phyloP scores from a whole-genome alignment of 1,140 invertebrate species.

The Trichonephila clavata region DNA sequence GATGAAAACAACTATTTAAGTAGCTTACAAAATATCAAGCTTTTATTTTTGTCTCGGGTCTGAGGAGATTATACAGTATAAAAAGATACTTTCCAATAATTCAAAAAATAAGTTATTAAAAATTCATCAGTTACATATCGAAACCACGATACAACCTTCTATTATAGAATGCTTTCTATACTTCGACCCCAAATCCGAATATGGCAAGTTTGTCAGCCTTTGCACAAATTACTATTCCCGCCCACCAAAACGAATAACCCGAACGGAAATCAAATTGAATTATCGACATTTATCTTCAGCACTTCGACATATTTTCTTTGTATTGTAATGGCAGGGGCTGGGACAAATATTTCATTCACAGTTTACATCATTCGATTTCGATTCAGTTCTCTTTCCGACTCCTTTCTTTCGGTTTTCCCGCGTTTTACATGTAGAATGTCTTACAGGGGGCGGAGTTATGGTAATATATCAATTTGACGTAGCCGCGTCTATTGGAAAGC shows the following conservation, averaged over 20 bases:
- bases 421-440: neutral
- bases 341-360: conserved; percentile 52
- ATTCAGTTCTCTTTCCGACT: neutral
- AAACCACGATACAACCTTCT: neutral
- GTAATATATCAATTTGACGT: conserved; percentile 54
- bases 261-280: conserved; percentile 72
- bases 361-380: conserved; percentile 53
- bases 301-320: conserved; percentile 6
- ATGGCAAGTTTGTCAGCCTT: neutral
- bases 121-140: neutral
- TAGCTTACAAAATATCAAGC: too few relatives aligned
- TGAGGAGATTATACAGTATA: too few relatives aligned
- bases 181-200: neutral
- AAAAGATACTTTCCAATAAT: too few relatives aligned
- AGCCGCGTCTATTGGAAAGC: neutral
- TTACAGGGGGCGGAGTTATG: neutral
- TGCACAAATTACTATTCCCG: conserved; percentile 36
- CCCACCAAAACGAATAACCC: conserved; percentile 42
- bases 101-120: neutral
- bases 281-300: conserved; percentile 69
- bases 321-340: conserved; percentile 37
- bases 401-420: neutral
- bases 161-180: neutral
- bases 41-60: too few relatives aligned
- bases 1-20: too few relatives aligned